These are phyloP conservation scores for Sarcophaga rosellei DNA, from an alignment of 2,888 invertebrate genomes.

Conservation along the genomic window DNA sequence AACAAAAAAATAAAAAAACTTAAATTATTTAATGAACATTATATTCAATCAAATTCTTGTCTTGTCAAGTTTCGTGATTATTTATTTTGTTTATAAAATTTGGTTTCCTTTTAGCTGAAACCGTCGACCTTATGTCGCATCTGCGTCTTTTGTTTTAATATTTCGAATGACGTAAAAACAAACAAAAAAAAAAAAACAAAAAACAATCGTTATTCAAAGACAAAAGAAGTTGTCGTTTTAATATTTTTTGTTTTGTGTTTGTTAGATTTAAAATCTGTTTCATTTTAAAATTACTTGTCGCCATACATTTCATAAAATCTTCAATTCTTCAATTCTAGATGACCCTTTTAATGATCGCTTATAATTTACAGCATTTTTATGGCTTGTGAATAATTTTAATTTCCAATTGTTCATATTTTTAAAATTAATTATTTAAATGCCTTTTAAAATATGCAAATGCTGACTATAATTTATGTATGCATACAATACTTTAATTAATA, in stretches of 20 bases:
- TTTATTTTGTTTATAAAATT: conserved; percentile 6
- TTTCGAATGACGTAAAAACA: not conserved
- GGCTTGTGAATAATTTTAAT: no score
- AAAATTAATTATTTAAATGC: no score
- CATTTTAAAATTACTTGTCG: not conserved
- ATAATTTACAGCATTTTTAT: no score
- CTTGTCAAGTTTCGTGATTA: not conserved
- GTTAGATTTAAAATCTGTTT: not conserved
- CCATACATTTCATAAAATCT: not conserved
- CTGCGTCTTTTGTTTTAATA: conserved; percentile 11
- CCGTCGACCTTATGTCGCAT: conserved; percentile 30
- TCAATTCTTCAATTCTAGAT: no score
- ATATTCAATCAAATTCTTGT: not conserved
- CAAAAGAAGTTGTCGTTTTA: not conserved
- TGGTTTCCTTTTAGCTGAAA: conserved; percentile 16
- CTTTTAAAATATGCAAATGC: no score
- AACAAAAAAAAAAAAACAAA: not conserved
- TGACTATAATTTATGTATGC: no score
- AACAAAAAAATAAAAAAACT: conserved; percentile 20
- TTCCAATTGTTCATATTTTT: no score
- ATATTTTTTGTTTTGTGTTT: not conserved
- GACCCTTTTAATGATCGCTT: no score
- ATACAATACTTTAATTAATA: no score
- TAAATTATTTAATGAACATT: no score
- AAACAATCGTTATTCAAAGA: not conserved